Percentiles rank a stretch among this genome's conserved stretches.
These are phyloP conservation scores for Troides oblongomaculatus DNA, from an alignment of 2,888 invertebrate species.

Conservation along the genomic window DNA sequence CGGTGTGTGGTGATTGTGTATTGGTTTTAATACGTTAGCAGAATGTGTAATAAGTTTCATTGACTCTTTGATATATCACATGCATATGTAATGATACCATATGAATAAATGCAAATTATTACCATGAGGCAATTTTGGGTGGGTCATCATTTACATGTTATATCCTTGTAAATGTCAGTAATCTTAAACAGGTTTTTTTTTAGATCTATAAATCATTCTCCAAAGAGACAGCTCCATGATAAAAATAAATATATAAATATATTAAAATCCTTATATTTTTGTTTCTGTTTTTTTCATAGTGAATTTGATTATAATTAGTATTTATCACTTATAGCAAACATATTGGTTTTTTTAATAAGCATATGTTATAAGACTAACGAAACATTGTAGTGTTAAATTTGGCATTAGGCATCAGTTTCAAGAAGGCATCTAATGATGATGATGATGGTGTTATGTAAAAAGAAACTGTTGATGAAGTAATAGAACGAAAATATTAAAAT, in stretches of 20 bases:
- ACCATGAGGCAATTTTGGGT: conserved; percentile 2
- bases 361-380: too few relatives aligned
- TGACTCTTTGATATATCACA: conserved; percentile 6
- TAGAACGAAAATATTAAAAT: too few relatives aligned
- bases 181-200: background rate
- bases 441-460: too few relatives aligned
- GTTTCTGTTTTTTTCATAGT: background rate
- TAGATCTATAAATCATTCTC: background rate
- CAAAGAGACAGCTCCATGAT: background rate
- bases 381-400: too few relatives aligned
- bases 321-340: too few relatives aligned
- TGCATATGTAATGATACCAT: background rate
- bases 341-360: too few relatives aligned
- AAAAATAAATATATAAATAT: background rate
- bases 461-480: too few relatives aligned
- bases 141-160: background rate
- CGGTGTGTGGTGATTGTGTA: background rate
- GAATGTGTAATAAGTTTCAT: conserved; percentile 7
- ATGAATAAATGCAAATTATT: background rate
- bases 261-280: too few relatives aligned
- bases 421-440: too few relatives aligned
- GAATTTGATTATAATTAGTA: background rate
- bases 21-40: background rate
- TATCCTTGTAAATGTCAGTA: background rate
- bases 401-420: too few relatives aligned